Evolutionary conservation across 2,888 invertebrate species (phyloP).

Genomic region (Tortricodes alternella): DNA sequence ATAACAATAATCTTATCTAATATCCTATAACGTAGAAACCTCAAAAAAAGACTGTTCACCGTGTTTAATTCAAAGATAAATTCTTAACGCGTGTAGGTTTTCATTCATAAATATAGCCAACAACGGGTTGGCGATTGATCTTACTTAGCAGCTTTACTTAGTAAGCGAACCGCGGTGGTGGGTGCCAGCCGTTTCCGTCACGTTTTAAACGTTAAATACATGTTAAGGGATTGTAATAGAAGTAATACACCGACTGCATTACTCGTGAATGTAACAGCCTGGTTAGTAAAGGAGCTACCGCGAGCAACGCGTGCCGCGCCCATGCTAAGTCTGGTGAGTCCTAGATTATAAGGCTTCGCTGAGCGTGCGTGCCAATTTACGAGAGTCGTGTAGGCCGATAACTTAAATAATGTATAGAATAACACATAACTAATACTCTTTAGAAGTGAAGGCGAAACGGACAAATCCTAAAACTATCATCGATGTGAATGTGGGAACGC

Average conservation of each 20-base stretch:
- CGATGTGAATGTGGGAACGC: background rate
- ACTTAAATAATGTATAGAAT: background rate
- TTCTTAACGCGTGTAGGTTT: constrained; percentile 62
- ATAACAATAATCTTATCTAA: too few relatives aligned
- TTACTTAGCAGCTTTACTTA: constrained; percentile 67
- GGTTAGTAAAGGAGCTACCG: constrained; percentile 60
- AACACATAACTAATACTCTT: background rate
- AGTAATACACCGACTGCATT: constrained; percentile 63
- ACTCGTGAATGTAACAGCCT: constrained; percentile 48
- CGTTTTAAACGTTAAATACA: constrained; percentile 48
- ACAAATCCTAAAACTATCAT: background rate
- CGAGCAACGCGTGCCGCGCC: constrained; percentile 74
- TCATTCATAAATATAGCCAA: constrained; percentile 77
- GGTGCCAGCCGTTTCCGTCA: constrained; percentile 54
- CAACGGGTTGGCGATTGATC: constrained; percentile 65
- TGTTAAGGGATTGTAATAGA: constrained; percentile 62
- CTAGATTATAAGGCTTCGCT: constrained; percentile 77
- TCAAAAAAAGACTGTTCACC: background rate
- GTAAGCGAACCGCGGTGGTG: constrained; percentile 59
- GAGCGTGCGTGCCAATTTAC: constrained; percentile 68
- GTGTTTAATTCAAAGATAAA: constrained; percentile 14
- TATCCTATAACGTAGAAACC: background rate
- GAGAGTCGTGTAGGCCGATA: constrained; percentile 42
- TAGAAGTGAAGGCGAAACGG: background rate
- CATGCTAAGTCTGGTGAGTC: constrained; percentile 80